These are phyloP conservation scores for Gryon sp. DNA, from an alignment of 1,140 invertebrate genomes.

Conservation along the genomic window DNA sequence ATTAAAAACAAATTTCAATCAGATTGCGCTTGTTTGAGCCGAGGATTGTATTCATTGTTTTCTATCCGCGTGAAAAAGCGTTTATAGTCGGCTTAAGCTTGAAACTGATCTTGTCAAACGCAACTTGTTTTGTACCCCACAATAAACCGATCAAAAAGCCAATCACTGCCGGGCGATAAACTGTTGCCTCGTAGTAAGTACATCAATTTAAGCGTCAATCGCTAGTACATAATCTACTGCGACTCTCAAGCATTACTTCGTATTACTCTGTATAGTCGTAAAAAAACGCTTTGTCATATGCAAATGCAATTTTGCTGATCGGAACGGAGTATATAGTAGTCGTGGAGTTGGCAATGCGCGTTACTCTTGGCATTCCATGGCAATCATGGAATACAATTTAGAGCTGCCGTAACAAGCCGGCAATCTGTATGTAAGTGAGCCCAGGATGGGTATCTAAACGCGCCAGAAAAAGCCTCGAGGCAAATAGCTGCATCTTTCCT, in stretches of 20 bases:
- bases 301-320: conserved; percentile 54
- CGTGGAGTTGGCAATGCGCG: conserved; percentile 11
- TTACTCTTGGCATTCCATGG: conserved; percentile 20
- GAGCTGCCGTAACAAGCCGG: conserved; percentile 22
- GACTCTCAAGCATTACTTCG: conserved; percentile 19
- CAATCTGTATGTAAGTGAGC: conserved; percentile 61
- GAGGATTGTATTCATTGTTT: too few species aligned
- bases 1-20: too few species aligned
- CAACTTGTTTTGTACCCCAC: neutral
- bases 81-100: too few species aligned
- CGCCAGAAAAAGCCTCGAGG: conserved; percentile 8
- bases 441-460: conserved; percentile 36
- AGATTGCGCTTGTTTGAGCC: too few species aligned
- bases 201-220: conserved; percentile 38
- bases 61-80: too few species aligned
- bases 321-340: too few species aligned
- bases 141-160: conserved; percentile 3
- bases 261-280: too few species aligned
- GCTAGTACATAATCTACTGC: conserved; percentile 4
- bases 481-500: too few species aligned
- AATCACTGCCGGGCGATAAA: neutral
- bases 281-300: conserved; percentile 45
- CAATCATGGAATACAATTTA: conserved; percentile 36
- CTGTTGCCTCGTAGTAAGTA: neutral
- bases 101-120: neutral